Evolutionary conservation across 2,113 vertebrate species (phyloP), one percentile per base, ranked within the genome.

Genomic region (Etheostoma cragini): DNA sequence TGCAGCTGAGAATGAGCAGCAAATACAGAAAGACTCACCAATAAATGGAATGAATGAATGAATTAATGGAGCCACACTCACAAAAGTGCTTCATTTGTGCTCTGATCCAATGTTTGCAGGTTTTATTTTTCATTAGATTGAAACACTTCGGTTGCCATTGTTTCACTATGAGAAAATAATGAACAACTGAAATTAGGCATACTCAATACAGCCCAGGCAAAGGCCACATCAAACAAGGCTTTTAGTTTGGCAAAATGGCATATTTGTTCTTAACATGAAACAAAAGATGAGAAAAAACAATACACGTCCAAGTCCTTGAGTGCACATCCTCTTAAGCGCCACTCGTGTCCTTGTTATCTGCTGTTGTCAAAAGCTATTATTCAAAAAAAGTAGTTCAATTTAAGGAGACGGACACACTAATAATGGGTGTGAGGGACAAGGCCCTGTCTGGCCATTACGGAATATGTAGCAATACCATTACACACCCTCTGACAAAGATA

Each of bases 401-500:
- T 90, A 70, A 83, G 26, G 65, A 86, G 80, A 91, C 83, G 82
- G 78, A 72, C 89, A 64, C 17, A 5, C 66, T 84, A 85, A 89
- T 91, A 89, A 91, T 77, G 72, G 80, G 70, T 81, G 87, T 87
- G 79, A 85, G 82, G 76, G 87, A 89, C 87, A 82, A 88, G 83
- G 76, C 68, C 68, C 54, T 0, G 42, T 90, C 72, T 54, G 26
- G 74, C 84, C 78, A 90, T 89, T 91, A 90, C 90, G 62, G 93
- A 93, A 93, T 93, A 93, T 94, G 93, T 92, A 92, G 90, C 91
- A 94, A 88, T 86, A 88, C 90, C 76, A 92, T 94, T 93, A 91
- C 92, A 94, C 90, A 90, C 88, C 86, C 84, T 80, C n/a, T 87
- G 86, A 92, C 91, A 91, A 91, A 89, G 91, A 93, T 92, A 87